phyloP scores from a whole-genome alignment of 92 coral and sea anemone genomes.

The Epizoanthus fatuus region DNA sequence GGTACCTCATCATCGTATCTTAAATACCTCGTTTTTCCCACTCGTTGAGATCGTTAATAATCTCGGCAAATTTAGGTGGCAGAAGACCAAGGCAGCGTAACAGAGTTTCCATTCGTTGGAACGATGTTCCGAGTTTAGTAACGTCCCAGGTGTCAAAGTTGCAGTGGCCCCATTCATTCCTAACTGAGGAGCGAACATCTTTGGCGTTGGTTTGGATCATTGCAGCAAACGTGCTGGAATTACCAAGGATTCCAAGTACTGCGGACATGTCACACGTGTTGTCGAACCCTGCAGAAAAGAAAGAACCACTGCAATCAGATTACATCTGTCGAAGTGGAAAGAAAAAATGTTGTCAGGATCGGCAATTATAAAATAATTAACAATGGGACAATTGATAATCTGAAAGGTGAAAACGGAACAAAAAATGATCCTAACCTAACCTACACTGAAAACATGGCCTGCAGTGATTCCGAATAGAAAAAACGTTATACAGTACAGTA shows the following conservation, averaged over 20 bases:
- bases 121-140: constrained; percentile 49
- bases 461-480: too few species aligned
- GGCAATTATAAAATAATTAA: too few species aligned
- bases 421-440: too few species aligned
- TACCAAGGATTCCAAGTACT: constrained; percentile 71
- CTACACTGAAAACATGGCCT: too few species aligned
- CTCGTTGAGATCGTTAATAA: constrained; percentile 61
- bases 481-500: too few species aligned
- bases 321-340: too few species aligned
- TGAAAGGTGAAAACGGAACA: too few species aligned
- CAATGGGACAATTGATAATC: too few species aligned
- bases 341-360: too few species aligned
- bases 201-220: constrained; percentile 67
- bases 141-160: constrained; percentile 80
- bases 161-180: constrained; percentile 94
- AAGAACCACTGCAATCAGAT: too few species aligned
- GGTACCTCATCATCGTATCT: neutral
- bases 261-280: constrained; percentile 89
- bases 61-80: constrained; percentile 56
- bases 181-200: constrained; percentile 70
- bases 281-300: constrained; percentile 69
- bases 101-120: constrained; percentile 79
- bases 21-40: constrained; percentile 85
- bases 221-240: constrained; percentile 60
- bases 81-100: constrained; percentile 64